Conservation (phyloP, 2,888 invertebrate species). For the Atethmia centrago region DNA sequence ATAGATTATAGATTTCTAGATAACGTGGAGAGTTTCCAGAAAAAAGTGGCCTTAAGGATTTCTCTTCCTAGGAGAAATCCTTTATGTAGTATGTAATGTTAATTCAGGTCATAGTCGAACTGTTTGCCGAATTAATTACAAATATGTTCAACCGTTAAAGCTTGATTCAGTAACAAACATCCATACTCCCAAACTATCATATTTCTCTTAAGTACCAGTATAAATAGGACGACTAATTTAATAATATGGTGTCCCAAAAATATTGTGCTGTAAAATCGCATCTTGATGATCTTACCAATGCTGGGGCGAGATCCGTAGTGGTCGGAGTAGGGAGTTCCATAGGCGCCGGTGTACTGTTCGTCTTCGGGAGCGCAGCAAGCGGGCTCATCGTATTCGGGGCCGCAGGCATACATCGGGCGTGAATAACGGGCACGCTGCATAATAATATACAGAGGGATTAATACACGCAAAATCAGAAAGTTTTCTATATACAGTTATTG, state of each 20-base stretch:
- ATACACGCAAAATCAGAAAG: neutral
- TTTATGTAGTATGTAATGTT: too few species aligned
- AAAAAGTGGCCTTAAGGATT: too few species aligned
- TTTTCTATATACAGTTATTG: neutral
- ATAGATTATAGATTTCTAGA: neutral
- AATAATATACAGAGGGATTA: neutral
- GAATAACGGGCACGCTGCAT: conserved; percentile 92
- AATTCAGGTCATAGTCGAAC: too few species aligned
- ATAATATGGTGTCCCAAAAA: neutral
- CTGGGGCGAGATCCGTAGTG: conserved; percentile 97
- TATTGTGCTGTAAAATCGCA: neutral
- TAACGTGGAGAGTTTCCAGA: too few species aligned
- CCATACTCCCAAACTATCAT: too few species aligned
- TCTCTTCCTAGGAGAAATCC: too few species aligned
- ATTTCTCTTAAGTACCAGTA: too few species aligned
- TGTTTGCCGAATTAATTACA: too few species aligned
- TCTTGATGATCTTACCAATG: conserved; percentile 88
- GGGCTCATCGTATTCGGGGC: conserved; percentile 98
- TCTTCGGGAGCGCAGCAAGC: conserved; percentile 98
- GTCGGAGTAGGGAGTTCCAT: conserved; percentile 97
- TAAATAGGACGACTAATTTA: too few species aligned
- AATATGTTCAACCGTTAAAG: too few species aligned
- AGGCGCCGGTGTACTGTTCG: conserved; percentile 97
- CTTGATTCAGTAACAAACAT: too few species aligned
- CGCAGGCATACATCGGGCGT: conserved; percentile 92